A percentile compares a stretch with the other conserved stretches of the same genome.
phyloP scores from a whole-genome alignment of 2,888 invertebrate genomes.

The Drosophila nr. fundita region DNA sequence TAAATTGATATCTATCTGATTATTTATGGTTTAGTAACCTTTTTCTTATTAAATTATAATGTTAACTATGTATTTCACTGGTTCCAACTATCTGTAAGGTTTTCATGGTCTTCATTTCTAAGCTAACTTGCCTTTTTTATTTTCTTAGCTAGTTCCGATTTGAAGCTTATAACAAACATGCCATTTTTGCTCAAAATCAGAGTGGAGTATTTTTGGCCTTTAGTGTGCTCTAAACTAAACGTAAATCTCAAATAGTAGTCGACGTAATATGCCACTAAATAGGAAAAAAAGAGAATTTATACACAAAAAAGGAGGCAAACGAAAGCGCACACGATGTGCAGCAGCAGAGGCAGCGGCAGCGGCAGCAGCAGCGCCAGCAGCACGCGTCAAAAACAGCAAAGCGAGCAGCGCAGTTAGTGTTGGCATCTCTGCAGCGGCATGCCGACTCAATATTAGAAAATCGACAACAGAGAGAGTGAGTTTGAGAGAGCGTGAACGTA shows the following conservation, averaged over 20 bases:
- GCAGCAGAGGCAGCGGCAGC: conserved; percentile 27
- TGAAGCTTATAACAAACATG: neutral
- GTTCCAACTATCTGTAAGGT: too few species aligned
- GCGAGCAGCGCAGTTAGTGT: conserved; percentile 42
- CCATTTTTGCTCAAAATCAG: conserved; percentile 1
- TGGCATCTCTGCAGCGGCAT: conserved; percentile 36
- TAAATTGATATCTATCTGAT: neutral
- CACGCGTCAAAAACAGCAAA: conserved; percentile 47
- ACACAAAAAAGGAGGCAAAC: conserved; percentile 30
- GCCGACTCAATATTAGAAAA: conserved; percentile 60
- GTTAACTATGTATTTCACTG: neutral
- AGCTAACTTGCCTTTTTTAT: neutral
- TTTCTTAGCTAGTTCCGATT: neutral
- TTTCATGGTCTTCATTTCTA: rapidly evolving
- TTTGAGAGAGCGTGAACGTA: conserved; percentile 5
- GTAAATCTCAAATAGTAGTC: conserved; percentile 41
- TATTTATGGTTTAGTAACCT: neutral
- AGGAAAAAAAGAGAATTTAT: conserved; percentile 27
- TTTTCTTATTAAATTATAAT: neutral
- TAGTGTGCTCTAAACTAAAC: conserved; percentile 16
- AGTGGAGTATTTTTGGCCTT: conserved; percentile 8
- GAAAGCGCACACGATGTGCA: conserved; percentile 54
- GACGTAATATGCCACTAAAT: conserved; percentile 27
- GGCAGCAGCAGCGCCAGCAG: conserved; percentile 29
- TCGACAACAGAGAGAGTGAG: conserved; percentile 50